These are phyloP conservation scores for Sus cebifrons DNA, from an alignment of 2,797 vertebrate species.

Conservation along the genomic window DNA sequence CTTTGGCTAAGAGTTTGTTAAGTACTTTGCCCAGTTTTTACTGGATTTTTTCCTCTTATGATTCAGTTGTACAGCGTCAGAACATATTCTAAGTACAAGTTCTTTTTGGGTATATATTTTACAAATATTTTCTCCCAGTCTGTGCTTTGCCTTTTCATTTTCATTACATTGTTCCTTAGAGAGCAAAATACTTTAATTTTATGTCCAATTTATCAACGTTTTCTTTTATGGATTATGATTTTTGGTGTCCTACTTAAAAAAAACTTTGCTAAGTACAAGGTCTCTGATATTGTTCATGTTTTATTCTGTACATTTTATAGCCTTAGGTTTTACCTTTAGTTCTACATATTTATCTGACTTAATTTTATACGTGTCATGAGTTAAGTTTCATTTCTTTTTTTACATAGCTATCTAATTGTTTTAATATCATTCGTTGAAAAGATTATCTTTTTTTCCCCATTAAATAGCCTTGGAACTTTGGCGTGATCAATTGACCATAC, in stretches of 20 bases:
- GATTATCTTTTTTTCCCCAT: not conserved
- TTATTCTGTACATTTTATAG: not conserved
- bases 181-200: not conserved
- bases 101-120: not conserved
- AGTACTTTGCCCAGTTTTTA: constrained; percentile 57
- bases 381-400: not conserved
- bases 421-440: not conserved
- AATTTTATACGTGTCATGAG: not conserved
- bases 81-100: not conserved
- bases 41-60: constrained; percentile 15
- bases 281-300: not conserved
- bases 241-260: constrained; percentile 6
- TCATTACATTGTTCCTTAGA: constrained; percentile 14
- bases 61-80: not conserved
- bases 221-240: not conserved
- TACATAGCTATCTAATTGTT: not conserved
- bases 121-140: not conserved
- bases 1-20: constrained; percentile 18
- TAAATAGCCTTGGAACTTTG: not conserved
- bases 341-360: not conserved
- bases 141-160: constrained; percentile 16
- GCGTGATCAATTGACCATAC: not conserved
- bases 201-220: not conserved
- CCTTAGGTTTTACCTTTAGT: not conserved
- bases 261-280: not conserved